phyloP scores from a whole-genome alignment of 2,797 vertebrate species.

The Poeciliopsis presidionis region DNA sequence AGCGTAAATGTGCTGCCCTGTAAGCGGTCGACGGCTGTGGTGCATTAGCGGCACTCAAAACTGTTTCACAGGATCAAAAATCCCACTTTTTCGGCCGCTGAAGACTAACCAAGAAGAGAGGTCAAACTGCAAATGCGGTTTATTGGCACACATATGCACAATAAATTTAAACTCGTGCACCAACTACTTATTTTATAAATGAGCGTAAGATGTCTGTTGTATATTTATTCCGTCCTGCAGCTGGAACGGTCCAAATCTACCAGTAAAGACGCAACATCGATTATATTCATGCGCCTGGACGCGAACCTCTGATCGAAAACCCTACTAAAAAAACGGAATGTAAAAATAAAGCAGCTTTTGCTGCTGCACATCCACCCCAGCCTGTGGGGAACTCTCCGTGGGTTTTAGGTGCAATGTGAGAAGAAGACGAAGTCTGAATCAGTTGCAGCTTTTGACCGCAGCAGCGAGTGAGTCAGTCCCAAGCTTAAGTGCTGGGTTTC shows the following conservation, averaged over 20 bases:
- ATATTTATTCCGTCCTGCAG: neutral
- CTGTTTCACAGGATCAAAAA: no score
- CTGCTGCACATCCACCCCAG: neutral
- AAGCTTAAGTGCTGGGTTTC: constrained; percentile 14
- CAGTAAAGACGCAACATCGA: neutral
- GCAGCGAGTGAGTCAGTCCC: neutral
- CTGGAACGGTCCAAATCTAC: neutral
- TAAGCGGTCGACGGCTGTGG: no score
- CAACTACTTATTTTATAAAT: neutral
- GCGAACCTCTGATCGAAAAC: neutral
- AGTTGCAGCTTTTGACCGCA: constrained; percentile 7
- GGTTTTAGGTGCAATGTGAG: constrained; percentile 6
- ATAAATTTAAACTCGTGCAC: neutral
- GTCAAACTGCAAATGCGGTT: neutral
- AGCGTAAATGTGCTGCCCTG: no score
- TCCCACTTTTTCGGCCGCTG: neutral
- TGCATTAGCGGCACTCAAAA: no score
- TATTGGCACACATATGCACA: neutral
- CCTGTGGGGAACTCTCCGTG: constrained; percentile 3
- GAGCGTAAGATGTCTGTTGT: neutral
- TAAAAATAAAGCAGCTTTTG: constrained; percentile 4
- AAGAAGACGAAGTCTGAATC: neutral
- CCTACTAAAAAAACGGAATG: neutral
- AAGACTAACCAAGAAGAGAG: neutral
- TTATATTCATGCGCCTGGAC: neutral